Base-by-base conservation (phyloP, 2,888 invertebrate species). In the Anodontia alba region DNA sequence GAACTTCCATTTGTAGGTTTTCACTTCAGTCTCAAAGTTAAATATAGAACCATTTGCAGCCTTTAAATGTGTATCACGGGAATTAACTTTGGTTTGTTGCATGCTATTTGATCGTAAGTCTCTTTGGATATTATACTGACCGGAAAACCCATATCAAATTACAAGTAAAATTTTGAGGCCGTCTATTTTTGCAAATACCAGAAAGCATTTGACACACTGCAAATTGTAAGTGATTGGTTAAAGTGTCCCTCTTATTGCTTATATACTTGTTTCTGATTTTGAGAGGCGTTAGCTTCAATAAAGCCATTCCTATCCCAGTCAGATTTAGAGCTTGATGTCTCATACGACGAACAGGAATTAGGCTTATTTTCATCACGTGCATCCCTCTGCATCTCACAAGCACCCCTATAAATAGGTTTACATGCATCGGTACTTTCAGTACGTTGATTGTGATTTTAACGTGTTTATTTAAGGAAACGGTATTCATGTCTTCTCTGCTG, bases 141-240 rank as follows among this genome's bases (percentile, higher is more conserved):
- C 8, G 80, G 66, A 8, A 73, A 80, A 17, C 80, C 76, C 2
- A 76, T 80, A 26, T 80, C 73, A 62, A 80, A 51, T 17, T 76
- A 36, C 49, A 77, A 46, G 31, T n/a, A 36, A 36, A 5, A 67
- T 42, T 36, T 36, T 20, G 12, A 67, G 23, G 20, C 26, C 57
- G 1, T 36, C 23, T 31, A 67, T 67, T n/a, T 67, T 42, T 67
- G 67, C 7, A 67, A 67, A 36, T 67, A 67, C 67, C 67, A 67
- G 23, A 33, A 67, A 3, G 67, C 67, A 67, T 20, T 67, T 7
- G 67, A 67, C 29, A 57, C 23, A 29, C 29, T 23, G 17, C 29
- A 26, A 20, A 57, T 17, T 10, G 57, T 57, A 17, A 57, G 23
- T 5, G 57, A 29, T 29, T 57, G 57, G 7, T 57, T 10, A 57